Evolutionary conservation across 2,888 invertebrate species (phyloP).

Genomic region (Lampropteryx suffumata): DNA sequence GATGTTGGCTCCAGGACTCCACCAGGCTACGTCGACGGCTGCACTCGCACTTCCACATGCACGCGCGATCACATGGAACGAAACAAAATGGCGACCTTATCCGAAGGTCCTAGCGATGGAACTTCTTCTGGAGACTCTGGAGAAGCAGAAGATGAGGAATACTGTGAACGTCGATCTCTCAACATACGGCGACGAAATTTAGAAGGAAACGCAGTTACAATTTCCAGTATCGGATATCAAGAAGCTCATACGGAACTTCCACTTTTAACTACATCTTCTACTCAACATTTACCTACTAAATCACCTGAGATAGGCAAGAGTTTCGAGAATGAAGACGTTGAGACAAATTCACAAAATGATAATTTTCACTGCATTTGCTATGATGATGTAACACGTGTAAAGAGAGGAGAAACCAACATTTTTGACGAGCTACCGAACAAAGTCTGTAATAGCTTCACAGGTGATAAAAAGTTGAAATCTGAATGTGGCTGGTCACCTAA

Average conservation of each 20-base stretch:
- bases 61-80: conserved; percentile 66
- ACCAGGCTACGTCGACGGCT: conserved; percentile 71
- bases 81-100: conserved; percentile 54
- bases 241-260: conserved; percentile 19
- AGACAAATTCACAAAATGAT: conserved; percentile 7
- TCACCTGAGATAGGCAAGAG: conserved; percentile 8
- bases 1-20: conserved; percentile 60
- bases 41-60: conserved; percentile 72
- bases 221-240: conserved; percentile 14
- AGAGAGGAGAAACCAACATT: conserved; percentile 35
- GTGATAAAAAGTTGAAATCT: conserved; percentile 6
- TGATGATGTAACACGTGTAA: conserved; percentile 37
- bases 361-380: conserved; percentile 37
- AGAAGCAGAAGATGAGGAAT: conserved; percentile 62
- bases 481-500: neutral
- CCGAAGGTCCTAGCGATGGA: conserved; percentile 19
- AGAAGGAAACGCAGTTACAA: conserved; percentile 25
- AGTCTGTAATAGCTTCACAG: neutral
- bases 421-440: conserved; percentile 7
- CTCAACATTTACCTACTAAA: neutral
- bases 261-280: neutral
- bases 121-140: conserved; percentile 3
- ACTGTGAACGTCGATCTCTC: conserved; percentile 67
- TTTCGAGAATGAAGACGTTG: neutral
- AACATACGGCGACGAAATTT: conserved; percentile 53